These are phyloP conservation scores for Drosophila multiciliata DNA, from an alignment of 2,888 invertebrate species.

Conservation along the genomic window DNA sequence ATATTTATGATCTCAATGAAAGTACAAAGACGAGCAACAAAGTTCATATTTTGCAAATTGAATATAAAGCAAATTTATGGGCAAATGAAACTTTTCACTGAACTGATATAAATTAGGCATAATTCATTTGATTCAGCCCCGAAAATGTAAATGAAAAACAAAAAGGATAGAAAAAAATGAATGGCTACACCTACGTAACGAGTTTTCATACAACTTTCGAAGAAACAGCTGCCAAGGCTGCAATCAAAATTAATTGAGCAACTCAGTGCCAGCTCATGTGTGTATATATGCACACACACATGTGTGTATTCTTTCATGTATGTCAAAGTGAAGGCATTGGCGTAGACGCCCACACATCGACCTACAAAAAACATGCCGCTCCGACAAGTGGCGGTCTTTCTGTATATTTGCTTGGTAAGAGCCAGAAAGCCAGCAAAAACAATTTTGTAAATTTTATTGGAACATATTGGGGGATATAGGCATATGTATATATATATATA, in stretches of 20 bases:
- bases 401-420: conserved; percentile 23
- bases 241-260: conserved; percentile 78
- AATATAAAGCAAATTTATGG: conserved; percentile 42
- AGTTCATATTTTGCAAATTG: conserved; percentile 10
- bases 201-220: conserved; percentile 38
- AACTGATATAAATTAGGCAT: conserved; percentile 37
- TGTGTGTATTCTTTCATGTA: conserved; percentile 17
- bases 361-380: conserved; percentile 46
- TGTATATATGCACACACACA: conserved; percentile 5
- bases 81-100: conserved; percentile 47
- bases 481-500: neutral
- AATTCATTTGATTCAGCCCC: conserved; percentile 6
- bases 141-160: conserved; percentile 37
- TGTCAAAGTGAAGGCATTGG: conserved; percentile 73
- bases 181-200: conserved; percentile 43
- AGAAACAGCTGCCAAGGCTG: conserved; percentile 73
- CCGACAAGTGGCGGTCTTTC: conserved; percentile 51
- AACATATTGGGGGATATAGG: conserved; percentile 5
- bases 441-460: conserved; percentile 61
- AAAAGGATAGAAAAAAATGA: conserved; percentile 25
- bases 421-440: conserved; percentile 10
- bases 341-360: conserved; percentile 64
- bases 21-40: conserved; percentile 14
- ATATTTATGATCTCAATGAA: conserved; percentile 10
- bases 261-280: conserved; percentile 55